These are phyloP conservation scores for Sinocyclocheilus maitianheensis DNA, from an alignment of 2,113 vertebrate species.

Conservation along the genomic window DNA sequence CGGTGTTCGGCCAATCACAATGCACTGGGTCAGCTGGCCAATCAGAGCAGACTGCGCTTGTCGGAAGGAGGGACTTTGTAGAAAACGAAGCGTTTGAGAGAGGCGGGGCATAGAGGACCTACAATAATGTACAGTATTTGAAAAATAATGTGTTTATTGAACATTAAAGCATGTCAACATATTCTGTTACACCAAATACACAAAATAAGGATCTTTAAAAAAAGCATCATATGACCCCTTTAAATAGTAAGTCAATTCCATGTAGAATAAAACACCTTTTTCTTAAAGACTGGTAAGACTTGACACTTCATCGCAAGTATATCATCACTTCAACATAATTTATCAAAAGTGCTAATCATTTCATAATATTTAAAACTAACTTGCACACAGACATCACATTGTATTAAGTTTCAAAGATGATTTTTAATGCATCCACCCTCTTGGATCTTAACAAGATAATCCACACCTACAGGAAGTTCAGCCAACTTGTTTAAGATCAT, in stretches of 20 bases:
- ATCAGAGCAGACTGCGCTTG: too few species aligned
- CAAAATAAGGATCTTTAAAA: too few species aligned
- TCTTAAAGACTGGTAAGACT: background rate
- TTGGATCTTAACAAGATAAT: background rate
- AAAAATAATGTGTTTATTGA: too few species aligned
- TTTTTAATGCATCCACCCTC: background rate
- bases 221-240: too few species aligned
- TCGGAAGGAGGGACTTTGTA: too few species aligned
- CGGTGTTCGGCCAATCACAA: too few species aligned
- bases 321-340: background rate
- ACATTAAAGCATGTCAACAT: too few species aligned
- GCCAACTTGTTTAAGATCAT: background rate
- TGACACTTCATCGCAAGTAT: background rate
- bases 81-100: too few species aligned
- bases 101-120: too few species aligned
- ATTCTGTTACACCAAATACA: too few species aligned
- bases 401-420: background rate
- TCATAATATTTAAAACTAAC: background rate
- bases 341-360: background rate
- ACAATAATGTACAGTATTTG: too few species aligned
- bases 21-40: too few species aligned
- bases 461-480: conserved; percentile 19
- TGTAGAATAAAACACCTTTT: background rate
- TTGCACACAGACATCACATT: background rate
- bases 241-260: background rate